phyloP scores from a whole-genome alignment of 2,797 vertebrate species.

The Cercopithecus petaurista region DNA sequence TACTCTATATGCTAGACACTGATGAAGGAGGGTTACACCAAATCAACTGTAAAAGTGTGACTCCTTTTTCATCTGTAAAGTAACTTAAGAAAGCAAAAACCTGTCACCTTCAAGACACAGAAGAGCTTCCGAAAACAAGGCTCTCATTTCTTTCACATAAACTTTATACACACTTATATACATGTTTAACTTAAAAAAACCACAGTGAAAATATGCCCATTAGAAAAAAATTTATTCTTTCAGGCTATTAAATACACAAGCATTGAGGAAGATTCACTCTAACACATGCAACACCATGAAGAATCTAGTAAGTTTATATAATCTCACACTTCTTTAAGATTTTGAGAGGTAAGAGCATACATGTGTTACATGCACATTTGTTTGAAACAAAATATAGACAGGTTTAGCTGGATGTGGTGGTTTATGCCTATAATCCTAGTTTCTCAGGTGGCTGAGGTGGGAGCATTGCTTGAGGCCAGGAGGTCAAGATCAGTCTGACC shows the following conservation, averaged over 20 bases:
- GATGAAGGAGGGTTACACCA: not conserved
- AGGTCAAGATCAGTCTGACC: not conserved
- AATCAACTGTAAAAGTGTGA: slow-evolving; percentile 28
- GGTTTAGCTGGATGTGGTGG: not conserved
- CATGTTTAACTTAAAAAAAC: not conserved
- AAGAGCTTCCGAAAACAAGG: not conserved
- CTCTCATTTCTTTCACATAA: not conserved
- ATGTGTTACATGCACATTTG: not conserved
- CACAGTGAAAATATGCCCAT: not conserved
- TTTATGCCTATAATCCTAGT: not conserved
- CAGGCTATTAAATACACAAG: not conserved
- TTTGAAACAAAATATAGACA: not conserved
- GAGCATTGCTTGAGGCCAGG: not conserved
- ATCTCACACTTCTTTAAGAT: not conserved
- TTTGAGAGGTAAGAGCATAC: not conserved
- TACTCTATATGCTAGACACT: not conserved
- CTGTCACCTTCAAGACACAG: not conserved
- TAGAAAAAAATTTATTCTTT: not conserved
- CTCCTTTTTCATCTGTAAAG: slow-evolving; percentile 66
- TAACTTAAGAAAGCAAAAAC: slow-evolving; percentile 58
- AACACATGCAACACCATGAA: not conserved
- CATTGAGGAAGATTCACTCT: not conserved
- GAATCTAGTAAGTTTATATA: not conserved
- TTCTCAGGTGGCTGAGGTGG: not conserved
- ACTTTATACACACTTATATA: not conserved